Conservation (phyloP, 2,113 vertebrate species). For the Nanorana parkeri region DNA sequence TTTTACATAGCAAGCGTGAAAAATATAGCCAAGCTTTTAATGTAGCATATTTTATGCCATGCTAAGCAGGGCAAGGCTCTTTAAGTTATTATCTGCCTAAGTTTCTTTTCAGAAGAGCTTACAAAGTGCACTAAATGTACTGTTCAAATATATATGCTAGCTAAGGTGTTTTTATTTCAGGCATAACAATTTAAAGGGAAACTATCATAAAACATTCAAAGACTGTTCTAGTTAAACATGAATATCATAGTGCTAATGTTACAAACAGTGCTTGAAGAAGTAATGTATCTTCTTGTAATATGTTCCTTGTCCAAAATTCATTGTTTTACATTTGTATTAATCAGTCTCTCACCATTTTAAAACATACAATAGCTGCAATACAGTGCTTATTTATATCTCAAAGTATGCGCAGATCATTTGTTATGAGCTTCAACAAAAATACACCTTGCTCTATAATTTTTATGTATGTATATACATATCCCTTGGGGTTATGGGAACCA, state of each 20-base stretch:
- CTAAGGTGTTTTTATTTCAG: constrained; percentile 31
- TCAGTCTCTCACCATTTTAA: no score
- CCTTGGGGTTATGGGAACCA: no score
- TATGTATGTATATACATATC: no score
- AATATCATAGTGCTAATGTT: no score
- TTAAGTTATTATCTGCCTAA: constrained; percentile 11
- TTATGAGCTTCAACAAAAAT: no score
- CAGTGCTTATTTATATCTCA: no score
- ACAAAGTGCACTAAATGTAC: constrained; percentile 36
- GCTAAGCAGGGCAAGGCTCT: constrained; percentile 32
- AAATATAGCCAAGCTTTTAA: constrained; percentile 34
- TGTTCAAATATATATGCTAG: constrained; percentile 31
- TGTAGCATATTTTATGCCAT: constrained; percentile 40
- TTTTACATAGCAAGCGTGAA: constrained; percentile 41
- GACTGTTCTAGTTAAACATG: background rate
- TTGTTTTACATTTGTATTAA: no score
- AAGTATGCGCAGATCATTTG: no score
- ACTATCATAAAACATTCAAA: background rate
- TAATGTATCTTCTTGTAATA: background rate
- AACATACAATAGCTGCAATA: no score
- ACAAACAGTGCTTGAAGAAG: no score
- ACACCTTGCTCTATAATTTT: no score
- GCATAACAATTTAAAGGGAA: constrained; percentile 16
- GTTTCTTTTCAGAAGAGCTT: constrained; percentile 21
- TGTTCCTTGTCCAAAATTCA: background rate